phyloP scores from a whole-genome alignment of 2,113 vertebrate species.

The Tapirus terrestris region DNA sequence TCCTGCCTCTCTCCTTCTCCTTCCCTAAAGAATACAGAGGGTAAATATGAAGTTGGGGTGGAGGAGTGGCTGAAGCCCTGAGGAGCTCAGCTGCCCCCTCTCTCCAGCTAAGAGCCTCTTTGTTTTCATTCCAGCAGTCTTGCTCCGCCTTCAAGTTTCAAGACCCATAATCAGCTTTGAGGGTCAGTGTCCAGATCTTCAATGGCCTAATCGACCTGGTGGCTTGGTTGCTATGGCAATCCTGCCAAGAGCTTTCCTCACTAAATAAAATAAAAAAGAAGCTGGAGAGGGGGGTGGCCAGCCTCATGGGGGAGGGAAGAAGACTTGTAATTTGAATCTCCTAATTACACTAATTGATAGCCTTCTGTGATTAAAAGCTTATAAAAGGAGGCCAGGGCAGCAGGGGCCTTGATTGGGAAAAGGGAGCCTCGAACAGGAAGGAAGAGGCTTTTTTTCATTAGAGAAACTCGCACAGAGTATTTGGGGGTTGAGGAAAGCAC shows the following conservation, averaged over 20 bases:
- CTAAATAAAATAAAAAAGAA: slow-evolving; percentile 35
- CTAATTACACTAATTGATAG: slow-evolving; percentile 21
- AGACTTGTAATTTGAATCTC: slow-evolving; percentile 6
- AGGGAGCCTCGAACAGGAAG: background rate
- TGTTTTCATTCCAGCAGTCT: background rate
- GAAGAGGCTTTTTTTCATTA: background rate
- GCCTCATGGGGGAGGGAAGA: background rate
- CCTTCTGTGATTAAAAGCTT: background rate
- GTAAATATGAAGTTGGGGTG: background rate
- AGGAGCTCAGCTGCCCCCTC: background rate
- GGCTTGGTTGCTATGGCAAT: slow-evolving; percentile 58
- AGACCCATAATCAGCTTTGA: slow-evolving; percentile 39
- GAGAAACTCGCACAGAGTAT: background rate
- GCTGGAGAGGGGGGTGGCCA: background rate
- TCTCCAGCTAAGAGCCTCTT: background rate
- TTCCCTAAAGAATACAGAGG: background rate
- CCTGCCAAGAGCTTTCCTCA: background rate
- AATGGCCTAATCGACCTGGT: slow-evolving; percentile 9
- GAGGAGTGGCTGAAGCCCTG: background rate
- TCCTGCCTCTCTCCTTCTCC: background rate
- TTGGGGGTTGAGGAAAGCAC: background rate
- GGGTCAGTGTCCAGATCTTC: slow-evolving; percentile 49
- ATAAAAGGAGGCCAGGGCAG: background rate
- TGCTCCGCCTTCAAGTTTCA: background rate
- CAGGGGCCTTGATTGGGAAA: background rate